A percentile compares a stretch with the other conserved stretches of the same genome.
These are phyloP conservation scores for Sicus ferrugineus DNA, from an alignment of 2,888 invertebrate species.

Conservation along the genomic window DNA sequence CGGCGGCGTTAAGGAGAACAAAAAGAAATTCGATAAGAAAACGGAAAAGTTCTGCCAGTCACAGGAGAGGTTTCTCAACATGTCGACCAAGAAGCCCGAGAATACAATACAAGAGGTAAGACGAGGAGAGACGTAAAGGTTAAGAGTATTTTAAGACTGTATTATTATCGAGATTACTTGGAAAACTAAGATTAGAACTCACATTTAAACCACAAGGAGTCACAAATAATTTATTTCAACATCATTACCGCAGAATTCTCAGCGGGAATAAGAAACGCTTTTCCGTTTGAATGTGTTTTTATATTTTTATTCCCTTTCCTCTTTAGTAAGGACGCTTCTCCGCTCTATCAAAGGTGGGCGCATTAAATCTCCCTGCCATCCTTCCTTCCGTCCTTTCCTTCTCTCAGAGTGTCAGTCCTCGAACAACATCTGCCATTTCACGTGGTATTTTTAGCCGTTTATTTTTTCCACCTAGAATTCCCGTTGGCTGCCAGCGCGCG, in stretches of 20 bases:
- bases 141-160: neutral
- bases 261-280: neutral
- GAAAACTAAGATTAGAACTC: neutral
- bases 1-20: slow-evolving; percentile 90
- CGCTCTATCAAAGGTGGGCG: too few species aligned
- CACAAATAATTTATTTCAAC: too few species aligned
- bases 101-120: slow-evolving; percentile 88
- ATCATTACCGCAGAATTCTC: too few species aligned
- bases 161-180: neutral
- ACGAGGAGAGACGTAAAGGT: too few species aligned
- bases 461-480: neutral
- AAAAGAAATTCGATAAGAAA: slow-evolving; percentile 98
- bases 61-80: slow-evolving; percentile 92
- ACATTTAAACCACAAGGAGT: neutral
- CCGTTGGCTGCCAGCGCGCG: too few species aligned
- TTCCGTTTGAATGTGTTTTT: neutral
- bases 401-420: too few species aligned
- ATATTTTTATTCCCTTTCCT: neutral
- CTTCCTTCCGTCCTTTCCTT: too few species aligned
- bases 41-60: slow-evolving; percentile 97
- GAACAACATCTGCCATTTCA: too few species aligned
- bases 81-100: slow-evolving; percentile 92
- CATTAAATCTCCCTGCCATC: too few species aligned
- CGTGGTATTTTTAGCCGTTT: too few species aligned
- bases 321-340: too few species aligned